phyloP scores from a whole-genome alignment of 2,797 vertebrate genomes.

The Gymnodraco acuticeps region DNA sequence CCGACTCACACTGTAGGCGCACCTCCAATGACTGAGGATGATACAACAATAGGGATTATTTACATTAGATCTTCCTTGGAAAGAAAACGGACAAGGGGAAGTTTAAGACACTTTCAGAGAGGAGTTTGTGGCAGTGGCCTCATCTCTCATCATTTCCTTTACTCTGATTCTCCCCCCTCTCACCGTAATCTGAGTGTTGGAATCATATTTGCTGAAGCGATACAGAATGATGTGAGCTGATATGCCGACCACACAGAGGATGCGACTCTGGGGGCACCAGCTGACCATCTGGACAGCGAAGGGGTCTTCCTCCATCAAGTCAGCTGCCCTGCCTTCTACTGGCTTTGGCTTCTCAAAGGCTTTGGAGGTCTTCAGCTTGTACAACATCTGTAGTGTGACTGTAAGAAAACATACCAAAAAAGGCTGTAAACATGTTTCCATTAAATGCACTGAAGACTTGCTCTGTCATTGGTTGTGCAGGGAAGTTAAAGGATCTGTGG shows the following conservation, averaged over 20 bases:
- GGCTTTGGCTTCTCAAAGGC: constrained; percentile 95
- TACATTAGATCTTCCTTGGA: background rate
- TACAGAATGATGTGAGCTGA: constrained; percentile 95
- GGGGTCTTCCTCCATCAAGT: constrained; percentile 95
- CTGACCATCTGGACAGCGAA: constrained; percentile 96
- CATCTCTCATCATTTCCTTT: background rate
- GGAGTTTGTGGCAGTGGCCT: background rate
- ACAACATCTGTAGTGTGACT: constrained; percentile 99
- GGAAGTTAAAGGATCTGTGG: no score
- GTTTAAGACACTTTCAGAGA: background rate
- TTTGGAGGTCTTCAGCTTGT: constrained; percentile 98
- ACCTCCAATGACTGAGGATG: constrained; percentile 90
- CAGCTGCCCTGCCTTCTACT: constrained; percentile 88
- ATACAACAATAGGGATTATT: constrained; percentile 17
- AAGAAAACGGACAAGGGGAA: background rate
- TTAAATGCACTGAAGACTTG: background rate
- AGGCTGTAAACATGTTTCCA: background rate
- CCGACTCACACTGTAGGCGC: constrained; percentile 92
- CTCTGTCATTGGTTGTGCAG: background rate
- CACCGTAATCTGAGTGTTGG: constrained; percentile 94
- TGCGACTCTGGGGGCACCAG: constrained; percentile 96
- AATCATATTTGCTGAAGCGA: constrained; percentile 95
- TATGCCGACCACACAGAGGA: constrained; percentile 96
- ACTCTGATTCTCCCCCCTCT: constrained; percentile 69
- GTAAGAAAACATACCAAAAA: constrained; percentile 4